These are phyloP conservation scores for Coturnix japonica DNA, from an alignment of 2,113 vertebrate genomes.

Conservation along the genomic window DNA sequence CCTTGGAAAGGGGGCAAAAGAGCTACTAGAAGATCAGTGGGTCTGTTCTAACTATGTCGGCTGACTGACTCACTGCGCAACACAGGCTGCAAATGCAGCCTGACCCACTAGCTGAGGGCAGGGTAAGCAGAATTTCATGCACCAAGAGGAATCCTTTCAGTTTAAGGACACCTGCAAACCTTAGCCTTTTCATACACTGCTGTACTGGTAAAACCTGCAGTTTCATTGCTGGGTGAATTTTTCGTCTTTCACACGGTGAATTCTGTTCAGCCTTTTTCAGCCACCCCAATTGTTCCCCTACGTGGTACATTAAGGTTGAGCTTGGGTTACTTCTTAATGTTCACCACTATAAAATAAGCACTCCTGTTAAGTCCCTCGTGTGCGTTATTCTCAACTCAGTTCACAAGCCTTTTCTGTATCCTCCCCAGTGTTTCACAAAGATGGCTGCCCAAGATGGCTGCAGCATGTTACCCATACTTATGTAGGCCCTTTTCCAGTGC, in stretches of 20 bases:
- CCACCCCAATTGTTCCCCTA: background rate
- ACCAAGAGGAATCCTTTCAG: background rate
- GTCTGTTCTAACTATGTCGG: slow-evolving; percentile 11
- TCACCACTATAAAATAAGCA: background rate
- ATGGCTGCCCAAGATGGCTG: background rate
- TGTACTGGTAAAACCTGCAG: background rate
- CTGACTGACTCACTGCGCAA: slow-evolving; percentile 37
- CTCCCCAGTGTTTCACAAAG: background rate
- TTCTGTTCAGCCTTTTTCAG: background rate
- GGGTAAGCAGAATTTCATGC: background rate
- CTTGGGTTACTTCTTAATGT: background rate
- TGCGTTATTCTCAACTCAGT: background rate
- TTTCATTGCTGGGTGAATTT: slow-evolving; percentile 43
- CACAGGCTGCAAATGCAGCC: background rate
- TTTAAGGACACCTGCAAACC: background rate
- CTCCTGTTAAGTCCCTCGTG: background rate
- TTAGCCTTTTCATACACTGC: background rate
- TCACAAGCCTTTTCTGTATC: background rate
- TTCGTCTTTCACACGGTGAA: background rate
- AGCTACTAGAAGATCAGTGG: background rate
- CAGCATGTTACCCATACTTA: background rate
- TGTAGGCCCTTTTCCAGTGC: background rate
- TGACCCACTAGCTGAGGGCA: background rate
- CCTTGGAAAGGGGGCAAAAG: background rate
- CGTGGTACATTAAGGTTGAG: background rate